Evolutionary conservation across 2,888 invertebrate species (phyloP).

Genomic region (Ophioninae sp.): DNA sequence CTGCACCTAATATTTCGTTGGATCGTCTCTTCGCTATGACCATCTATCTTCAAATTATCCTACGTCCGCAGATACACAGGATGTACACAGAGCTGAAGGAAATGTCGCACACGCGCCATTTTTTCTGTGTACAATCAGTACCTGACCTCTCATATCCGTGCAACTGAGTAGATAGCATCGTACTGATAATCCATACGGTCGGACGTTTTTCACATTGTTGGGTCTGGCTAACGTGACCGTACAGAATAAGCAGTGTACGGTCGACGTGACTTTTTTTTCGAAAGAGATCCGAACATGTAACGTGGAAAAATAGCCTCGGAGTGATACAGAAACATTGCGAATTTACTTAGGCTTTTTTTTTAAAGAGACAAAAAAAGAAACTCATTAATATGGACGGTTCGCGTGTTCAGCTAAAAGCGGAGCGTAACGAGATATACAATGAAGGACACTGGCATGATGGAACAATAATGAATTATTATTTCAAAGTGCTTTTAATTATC

Average conservation of each 20-base stretch:
- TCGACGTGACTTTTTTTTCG: slow-evolving; percentile 29
- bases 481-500: not conserved
- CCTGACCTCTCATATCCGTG: slow-evolving; percentile 7
- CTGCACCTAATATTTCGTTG: too few species aligned
- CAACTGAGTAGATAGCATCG: slow-evolving; percentile 45
- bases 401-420: not conserved
- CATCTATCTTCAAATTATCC: too few species aligned
- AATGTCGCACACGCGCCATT: not conserved
- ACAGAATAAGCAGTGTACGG: slow-evolving; percentile 18
- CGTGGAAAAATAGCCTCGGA: not conserved
- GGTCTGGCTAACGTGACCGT: slow-evolving; percentile 44
- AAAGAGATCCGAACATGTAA: not conserved
- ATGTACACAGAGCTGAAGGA: too few species aligned
- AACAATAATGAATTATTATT: not conserved
- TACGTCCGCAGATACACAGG: too few species aligned
- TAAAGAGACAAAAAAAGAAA: not conserved
- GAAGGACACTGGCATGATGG: not conserved
- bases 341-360: not conserved
- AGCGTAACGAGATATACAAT: too few species aligned
- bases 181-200: slow-evolving; percentile 53
- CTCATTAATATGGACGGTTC: not conserved
- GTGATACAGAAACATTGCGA: not conserved
- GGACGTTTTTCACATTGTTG: slow-evolving; percentile 63
- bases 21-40: too few species aligned
- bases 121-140: slow-evolving; percentile 56